Percentiles rank a stretch among this genome's conserved stretches.
Evolutionary conservation across 2,113 vertebrate genomes (phyloP).

Genomic region (Taurulus bubalis): DNA sequence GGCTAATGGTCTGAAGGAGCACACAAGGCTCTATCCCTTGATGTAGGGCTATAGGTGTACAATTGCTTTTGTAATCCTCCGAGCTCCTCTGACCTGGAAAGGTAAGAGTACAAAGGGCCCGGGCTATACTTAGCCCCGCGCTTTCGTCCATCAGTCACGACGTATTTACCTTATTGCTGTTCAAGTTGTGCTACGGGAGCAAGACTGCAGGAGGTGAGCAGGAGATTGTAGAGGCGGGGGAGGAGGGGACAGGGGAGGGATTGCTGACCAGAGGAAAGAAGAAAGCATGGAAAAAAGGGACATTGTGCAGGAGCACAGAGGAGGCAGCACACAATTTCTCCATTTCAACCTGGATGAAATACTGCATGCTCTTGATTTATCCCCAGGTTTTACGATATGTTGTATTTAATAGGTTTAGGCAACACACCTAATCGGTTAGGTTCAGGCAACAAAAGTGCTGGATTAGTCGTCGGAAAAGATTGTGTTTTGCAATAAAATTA

Average conservation of each 20-base stretch:
- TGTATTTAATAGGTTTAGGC: neutral
- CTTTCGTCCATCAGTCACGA: constrained; percentile 56
- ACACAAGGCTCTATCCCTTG: constrained; percentile 49
- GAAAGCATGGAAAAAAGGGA: constrained; percentile 16
- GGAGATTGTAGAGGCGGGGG: neutral
- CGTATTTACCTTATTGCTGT: constrained; percentile 36
- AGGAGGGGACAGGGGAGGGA: neutral
- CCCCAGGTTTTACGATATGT: neutral
- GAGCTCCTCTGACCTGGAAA: constrained; percentile 56
- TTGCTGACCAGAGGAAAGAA: constrained; percentile 19
- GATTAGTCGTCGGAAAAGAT: too few species aligned
- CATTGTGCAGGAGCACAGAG: neutral
- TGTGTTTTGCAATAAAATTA: neutral
- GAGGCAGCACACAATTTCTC: neutral
- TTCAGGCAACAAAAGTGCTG: too few species aligned
- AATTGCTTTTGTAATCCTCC: constrained; percentile 64
- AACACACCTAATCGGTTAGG: too few species aligned
- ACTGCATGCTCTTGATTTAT: neutral
- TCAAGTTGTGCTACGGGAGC: constrained; percentile 5
- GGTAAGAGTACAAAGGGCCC: constrained; percentile 47
- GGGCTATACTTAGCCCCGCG: constrained; percentile 46
- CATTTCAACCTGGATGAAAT: neutral
- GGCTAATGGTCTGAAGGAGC: constrained; percentile 49
- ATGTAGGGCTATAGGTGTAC: constrained; percentile 55
- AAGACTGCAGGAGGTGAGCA: constrained; percentile 9